Conservation (phyloP, 2,113 vertebrate species). For the Neopipo cinnamomea region DNA sequence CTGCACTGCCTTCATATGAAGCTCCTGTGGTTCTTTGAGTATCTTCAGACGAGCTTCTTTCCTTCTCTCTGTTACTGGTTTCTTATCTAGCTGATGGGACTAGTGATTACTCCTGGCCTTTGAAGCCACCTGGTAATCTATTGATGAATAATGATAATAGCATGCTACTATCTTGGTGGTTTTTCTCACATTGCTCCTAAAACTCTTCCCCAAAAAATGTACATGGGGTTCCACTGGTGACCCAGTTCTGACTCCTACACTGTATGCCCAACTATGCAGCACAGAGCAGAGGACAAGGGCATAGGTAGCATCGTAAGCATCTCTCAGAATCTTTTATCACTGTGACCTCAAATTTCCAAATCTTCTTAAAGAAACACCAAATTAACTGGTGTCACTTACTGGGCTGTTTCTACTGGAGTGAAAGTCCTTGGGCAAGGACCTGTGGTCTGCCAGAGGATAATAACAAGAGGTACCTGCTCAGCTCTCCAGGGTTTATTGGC, state of each 20-base stretch:
- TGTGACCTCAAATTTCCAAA: background rate
- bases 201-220: background rate
- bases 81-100: background rate
- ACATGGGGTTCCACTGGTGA: background rate
- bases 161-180: background rate
- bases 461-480: background rate
- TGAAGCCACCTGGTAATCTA: conserved; percentile 25
- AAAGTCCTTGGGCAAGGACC: background rate
- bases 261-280: rapidly evolving
- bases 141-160: background rate
- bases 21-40: background rate
- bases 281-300: background rate
- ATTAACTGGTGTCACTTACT: background rate
- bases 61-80: background rate
- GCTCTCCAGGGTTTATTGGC: background rate
- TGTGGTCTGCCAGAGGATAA: background rate
- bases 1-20: background rate
- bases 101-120: background rate
- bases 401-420: background rate
- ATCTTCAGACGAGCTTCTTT: background rate
- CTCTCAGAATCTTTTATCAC: background rate
- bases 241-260: background rate
- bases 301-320: background rate
- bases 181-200: background rate
- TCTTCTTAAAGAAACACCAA: background rate